These are phyloP conservation scores for Lynx canadensis DNA, from an alignment of 2,113 vertebrate genomes.

Conservation along the genomic window DNA sequence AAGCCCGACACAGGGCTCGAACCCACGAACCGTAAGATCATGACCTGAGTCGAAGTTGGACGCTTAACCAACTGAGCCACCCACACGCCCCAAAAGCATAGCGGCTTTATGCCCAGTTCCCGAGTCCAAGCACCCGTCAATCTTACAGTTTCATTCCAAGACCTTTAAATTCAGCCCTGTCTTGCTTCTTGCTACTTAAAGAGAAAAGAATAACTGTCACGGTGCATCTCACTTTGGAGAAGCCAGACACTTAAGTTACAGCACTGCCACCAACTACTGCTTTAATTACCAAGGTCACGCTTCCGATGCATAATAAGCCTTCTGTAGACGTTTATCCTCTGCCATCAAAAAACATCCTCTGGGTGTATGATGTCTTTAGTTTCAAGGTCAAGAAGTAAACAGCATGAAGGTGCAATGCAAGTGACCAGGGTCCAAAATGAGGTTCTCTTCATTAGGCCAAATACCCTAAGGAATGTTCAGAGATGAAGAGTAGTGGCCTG, in stretches of 20 bases:
- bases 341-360: background rate
- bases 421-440: background rate
- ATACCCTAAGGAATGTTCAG: background rate
- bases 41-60: too few relatives aligned
- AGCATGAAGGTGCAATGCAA: background rate
- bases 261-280: background rate
- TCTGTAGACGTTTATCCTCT: background rate
- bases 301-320: background rate
- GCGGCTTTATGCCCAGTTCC: background rate
- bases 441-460: background rate
- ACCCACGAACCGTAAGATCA: too few relatives aligned
- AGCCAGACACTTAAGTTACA: background rate
- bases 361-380: background rate
- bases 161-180: background rate
- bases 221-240: background rate
- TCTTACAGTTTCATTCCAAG: background rate
- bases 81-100: too few relatives aligned
- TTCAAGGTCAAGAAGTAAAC: slow-evolving; percentile 36
- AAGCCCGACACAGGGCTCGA: too few relatives aligned
- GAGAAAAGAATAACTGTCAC: background rate
- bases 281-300: background rate
- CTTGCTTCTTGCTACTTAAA: background rate
- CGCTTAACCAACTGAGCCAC: too few relatives aligned
- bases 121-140: background rate
- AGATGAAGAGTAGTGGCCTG: background rate